Percentiles rank a stretch among this genome's conserved stretches.
These are phyloP conservation scores for Cepphus grylle DNA, from an alignment of 2,113 vertebrate species.

Conservation along the genomic window DNA sequence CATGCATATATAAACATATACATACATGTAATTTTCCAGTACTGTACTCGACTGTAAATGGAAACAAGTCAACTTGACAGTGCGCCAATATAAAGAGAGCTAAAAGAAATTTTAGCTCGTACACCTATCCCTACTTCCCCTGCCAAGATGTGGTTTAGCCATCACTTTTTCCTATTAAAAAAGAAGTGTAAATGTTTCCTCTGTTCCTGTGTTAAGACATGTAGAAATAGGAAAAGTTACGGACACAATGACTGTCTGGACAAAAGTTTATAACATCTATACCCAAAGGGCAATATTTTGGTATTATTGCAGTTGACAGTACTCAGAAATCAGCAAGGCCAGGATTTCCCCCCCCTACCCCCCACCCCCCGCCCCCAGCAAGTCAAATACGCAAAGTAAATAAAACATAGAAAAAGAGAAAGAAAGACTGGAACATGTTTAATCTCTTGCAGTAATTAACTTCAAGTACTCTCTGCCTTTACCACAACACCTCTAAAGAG, in stretches of 20 bases:
- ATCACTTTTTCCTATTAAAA: constrained; percentile 49
- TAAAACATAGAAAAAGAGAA: neutral
- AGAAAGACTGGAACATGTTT: neutral
- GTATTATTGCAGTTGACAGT: neutral
- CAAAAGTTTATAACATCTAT: neutral
- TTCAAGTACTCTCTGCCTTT: neutral
- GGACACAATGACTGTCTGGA: neutral
- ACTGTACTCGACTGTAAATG: neutral
- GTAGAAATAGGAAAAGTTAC: neutral
- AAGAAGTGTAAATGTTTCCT: constrained; percentile 26
- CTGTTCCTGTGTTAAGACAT: constrained; percentile 5
- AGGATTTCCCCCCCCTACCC: neutral
- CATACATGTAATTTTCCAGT: neutral
- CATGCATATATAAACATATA: neutral
- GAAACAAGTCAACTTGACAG: constrained; percentile 17
- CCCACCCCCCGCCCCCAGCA: neutral
- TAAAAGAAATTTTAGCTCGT: neutral
- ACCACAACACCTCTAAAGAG: neutral
- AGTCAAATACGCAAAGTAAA: neutral
- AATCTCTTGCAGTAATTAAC: neutral
- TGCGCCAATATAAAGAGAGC: constrained; percentile 26
- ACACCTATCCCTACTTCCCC: neutral
- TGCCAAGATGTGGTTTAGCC: constrained; percentile 44
- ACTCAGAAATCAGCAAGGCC: neutral
- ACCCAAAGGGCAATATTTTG: neutral